A percentile compares a stretch with the other conserved stretches of the same genome.
Conservation (phyloP, 2,113 vertebrate species). For the Syngnathus floridae region DNA sequence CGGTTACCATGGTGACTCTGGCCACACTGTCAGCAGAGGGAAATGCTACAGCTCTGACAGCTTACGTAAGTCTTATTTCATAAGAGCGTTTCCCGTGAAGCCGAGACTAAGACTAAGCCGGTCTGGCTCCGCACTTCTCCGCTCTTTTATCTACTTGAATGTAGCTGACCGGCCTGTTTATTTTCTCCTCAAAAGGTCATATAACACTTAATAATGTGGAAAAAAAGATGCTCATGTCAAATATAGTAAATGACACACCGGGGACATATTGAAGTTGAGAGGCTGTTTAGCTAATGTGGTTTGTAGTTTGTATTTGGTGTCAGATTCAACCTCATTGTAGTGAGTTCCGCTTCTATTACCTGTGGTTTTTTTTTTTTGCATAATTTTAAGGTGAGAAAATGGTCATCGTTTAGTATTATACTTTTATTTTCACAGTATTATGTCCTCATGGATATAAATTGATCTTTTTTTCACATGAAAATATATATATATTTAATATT, state of each 20-base stretch:
- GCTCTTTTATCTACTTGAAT: conserved; percentile 17
- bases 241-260: too few species aligned
- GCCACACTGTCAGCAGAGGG: conserved; percentile 20
- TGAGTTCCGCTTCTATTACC: not conserved
- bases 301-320: not conserved
- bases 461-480: too few species aligned
- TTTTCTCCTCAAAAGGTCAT: conserved; percentile 1
- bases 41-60: conserved; percentile 6
- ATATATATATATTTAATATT: too few species aligned
- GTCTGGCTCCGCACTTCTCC: conserved; percentile 15
- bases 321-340: too few species aligned
- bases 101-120: conserved; percentile 13
- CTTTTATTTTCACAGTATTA: too few species aligned
- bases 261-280: too few species aligned
- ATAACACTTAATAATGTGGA: not conserved
- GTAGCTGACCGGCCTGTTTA: not conserved
- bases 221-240: too few species aligned
- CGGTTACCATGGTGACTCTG: conserved; percentile 12
- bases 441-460: too few species aligned
- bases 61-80: conserved; percentile 41
- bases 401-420: too few species aligned
- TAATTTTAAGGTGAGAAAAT: too few species aligned
- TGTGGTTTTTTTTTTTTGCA: too few species aligned
- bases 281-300: not conserved
- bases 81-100: conserved; percentile 24